Evolutionary conservation across 2,888 invertebrate species (phyloP).

Genomic region (Falcaria lacertinaria): DNA sequence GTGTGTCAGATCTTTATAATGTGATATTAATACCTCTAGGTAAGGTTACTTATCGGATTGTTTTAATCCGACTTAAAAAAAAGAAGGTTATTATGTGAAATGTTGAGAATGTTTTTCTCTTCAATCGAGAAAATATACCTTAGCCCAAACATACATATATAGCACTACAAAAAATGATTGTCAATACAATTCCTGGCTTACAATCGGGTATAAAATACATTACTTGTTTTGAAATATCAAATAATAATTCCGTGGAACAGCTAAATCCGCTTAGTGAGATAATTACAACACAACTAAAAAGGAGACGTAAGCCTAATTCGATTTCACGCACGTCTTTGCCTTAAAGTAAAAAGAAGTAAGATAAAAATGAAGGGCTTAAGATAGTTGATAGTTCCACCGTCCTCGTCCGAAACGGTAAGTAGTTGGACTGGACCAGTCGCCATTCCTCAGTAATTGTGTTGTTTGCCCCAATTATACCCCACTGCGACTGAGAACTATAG

Average conservation of each 20-base stretch:
- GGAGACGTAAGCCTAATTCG: slow-evolving; percentile 21
- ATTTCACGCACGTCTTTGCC: slow-evolving; percentile 27
- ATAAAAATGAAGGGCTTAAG: slow-evolving; percentile 15
- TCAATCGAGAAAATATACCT: too few species aligned
- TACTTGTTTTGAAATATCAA: too few species aligned
- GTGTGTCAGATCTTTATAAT: background rate
- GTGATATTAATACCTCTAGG: background rate
- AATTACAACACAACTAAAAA: slow-evolving; percentile 2
- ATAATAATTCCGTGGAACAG: background rate
- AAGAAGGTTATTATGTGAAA: too few species aligned
- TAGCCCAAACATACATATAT: too few species aligned
- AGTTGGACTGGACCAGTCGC: slow-evolving; percentile 21
- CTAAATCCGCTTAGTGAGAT: background rate
- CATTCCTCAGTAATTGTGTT: slow-evolving; percentile 53
- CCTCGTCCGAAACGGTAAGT: slow-evolving; percentile 22
- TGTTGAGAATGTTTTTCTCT: too few species aligned
- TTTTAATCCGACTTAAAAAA: background rate
- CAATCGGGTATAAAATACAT: too few species aligned
- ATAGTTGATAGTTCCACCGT: slow-evolving; percentile 22
- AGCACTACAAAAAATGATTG: too few species aligned
- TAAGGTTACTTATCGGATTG: background rate
- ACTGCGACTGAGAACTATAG: slow-evolving; percentile 34
- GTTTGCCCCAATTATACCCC: slow-evolving; percentile 41
- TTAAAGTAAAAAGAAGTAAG: slow-evolving; percentile 13
- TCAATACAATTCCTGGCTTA: too few species aligned